Evolutionary conservation across 2,113 vertebrate genomes (phyloP).

Genomic region (Lagenorhynchus albirostris): DNA sequence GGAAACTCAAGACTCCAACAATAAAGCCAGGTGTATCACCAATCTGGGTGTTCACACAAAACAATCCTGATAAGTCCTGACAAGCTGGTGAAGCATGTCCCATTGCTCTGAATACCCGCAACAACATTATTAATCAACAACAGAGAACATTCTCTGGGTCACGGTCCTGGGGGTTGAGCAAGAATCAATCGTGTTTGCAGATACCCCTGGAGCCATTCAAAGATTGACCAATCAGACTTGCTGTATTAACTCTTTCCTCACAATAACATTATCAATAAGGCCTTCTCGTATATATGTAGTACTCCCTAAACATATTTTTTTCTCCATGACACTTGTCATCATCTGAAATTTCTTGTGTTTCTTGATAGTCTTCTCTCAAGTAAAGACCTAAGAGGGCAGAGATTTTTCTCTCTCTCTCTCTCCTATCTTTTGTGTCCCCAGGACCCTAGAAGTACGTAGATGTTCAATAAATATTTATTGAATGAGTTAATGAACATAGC

Average conservation of each 20-base stretch:
- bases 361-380: neutral
- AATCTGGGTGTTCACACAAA: neutral
- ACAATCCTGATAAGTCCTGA: neutral
- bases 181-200: neutral
- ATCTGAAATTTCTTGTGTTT: neutral
- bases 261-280: neutral
- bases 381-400: neutral
- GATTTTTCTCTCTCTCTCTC: neutral
- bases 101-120: neutral
- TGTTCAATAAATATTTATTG: neutral
- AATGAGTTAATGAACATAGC: neutral
- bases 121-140: neutral
- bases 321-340: neutral
- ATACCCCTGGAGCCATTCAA: neutral
- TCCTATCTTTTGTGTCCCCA: neutral
- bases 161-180: neutral
- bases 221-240: neutral
- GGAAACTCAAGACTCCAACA: neutral
- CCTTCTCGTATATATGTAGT: neutral
- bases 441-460: neutral
- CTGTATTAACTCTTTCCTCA: neutral
- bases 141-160: neutral
- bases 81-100: neutral
- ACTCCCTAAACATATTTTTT: neutral
- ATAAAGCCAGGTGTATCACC: neutral